Conservation (phyloP, 37 sponge, comb jelly and placozoan genomes). For the Chondrosia reniformis region DNA sequence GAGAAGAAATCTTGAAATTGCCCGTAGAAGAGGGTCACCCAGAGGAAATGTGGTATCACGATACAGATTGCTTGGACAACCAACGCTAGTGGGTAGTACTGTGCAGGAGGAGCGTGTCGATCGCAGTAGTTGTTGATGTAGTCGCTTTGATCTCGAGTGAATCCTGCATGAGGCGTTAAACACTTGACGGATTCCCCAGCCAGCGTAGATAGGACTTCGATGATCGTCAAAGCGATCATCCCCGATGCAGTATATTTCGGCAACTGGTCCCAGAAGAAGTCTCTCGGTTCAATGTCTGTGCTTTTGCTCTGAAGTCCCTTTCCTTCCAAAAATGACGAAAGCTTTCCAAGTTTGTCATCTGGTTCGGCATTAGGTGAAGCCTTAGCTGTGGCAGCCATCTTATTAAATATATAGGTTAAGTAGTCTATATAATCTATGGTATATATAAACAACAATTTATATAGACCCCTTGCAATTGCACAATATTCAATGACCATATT, state of each 20-base stretch:
- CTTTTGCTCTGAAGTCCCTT: background rate
- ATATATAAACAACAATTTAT: too few relatives aligned
- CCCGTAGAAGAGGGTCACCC: background rate
- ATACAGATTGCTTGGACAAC: background rate
- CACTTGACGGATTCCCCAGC: background rate
- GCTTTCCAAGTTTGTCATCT: too few relatives aligned
- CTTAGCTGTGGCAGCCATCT: too few relatives aligned
- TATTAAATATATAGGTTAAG: too few relatives aligned
- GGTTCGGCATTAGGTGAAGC: too few relatives aligned
- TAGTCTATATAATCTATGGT: too few relatives aligned
- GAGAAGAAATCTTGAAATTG: background rate
- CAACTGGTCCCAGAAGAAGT: background rate
- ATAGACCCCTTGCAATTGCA: constrained; percentile 17
- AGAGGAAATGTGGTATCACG: background rate
- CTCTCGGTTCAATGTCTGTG: background rate
- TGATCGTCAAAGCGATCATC: background rate
- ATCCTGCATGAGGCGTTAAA: background rate
- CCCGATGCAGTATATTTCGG: background rate
- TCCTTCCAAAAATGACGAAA: too few relatives aligned
- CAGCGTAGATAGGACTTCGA: background rate
- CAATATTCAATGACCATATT: constrained; percentile 18
- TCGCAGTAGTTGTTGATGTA: background rate
- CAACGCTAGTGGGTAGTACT: background rate
- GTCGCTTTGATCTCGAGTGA: background rate
- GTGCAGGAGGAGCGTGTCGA: background rate